Conservation (phyloP, 2,888 invertebrate genomes). For the Phyllotreta striolata region DNA sequence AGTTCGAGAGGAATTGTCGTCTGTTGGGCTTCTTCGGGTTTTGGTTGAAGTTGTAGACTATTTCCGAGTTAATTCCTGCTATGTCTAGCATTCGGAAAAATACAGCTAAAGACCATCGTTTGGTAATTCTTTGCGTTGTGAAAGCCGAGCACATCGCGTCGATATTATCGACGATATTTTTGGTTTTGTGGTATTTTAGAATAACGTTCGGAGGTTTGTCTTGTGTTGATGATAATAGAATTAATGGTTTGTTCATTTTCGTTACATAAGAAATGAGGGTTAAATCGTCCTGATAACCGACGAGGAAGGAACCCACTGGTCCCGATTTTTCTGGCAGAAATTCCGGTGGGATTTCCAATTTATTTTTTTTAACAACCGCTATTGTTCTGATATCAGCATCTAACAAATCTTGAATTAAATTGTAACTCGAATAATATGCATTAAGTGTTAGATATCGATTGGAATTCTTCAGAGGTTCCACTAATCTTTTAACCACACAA, state of each 20-base stretch:
- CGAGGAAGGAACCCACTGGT: slow-evolving; percentile 8
- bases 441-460: slow-evolving; percentile 5
- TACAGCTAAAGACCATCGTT: slow-evolving; percentile 3
- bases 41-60: slow-evolving; percentile 3
- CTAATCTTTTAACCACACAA: slow-evolving; percentile 1
- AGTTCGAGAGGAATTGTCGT: background rate
- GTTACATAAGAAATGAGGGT: slow-evolving; percentile 1
- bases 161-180: slow-evolving; percentile 1
- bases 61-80: slow-evolving; percentile 11
- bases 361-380: slow-evolving; percentile 4
- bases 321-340: slow-evolving; percentile 6
- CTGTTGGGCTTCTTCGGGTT: slow-evolving; percentile 1
- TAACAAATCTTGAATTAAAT: slow-evolving; percentile 4
- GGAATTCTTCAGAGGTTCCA: slow-evolving; percentile 1
- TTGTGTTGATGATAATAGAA: slow-evolving; percentile 5
- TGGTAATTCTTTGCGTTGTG: slow-evolving; percentile 6
- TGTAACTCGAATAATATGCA: slow-evolving; percentile 1
- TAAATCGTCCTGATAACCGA: slow-evolving; percentile 12
- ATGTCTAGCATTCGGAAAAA: slow-evolving; percentile 10
- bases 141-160: background rate
- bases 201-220: slow-evolving; percentile 8
- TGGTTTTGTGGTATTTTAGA: slow-evolving; percentile 1
- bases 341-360: slow-evolving; percentile 1
- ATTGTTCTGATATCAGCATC: background rate
- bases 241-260: slow-evolving; percentile 3